A percentile compares a stretch with the other conserved stretches of the same genome.
phyloP scores from a whole-genome alignment of 2,797 vertebrate species.

The Petrocephalus sullivani region DNA sequence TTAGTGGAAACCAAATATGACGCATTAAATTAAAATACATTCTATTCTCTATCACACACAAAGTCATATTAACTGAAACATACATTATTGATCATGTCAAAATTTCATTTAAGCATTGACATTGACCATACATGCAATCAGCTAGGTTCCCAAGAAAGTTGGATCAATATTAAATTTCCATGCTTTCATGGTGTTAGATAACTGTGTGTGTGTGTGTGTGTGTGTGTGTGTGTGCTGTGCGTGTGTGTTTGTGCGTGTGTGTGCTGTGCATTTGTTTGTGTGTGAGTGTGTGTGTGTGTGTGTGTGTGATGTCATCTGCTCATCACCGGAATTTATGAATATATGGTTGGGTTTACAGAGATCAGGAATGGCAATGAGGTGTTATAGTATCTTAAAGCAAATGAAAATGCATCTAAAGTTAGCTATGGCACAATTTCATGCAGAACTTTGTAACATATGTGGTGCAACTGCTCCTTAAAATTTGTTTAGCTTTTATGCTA shows the following conservation, averaged over 20 bases:
- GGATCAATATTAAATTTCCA: background rate
- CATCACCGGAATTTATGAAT: constrained; percentile 10
- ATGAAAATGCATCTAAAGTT: background rate
- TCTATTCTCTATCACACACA: background rate
- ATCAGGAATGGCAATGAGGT: background rate
- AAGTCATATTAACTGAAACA: background rate
- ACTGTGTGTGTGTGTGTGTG: background rate
- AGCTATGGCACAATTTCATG: background rate
- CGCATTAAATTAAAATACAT: background rate
- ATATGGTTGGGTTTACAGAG: background rate
- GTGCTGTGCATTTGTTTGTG: background rate
- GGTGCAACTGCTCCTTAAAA: background rate
- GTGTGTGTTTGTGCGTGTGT: background rate
- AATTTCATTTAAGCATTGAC: background rate
- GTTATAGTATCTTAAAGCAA: background rate
- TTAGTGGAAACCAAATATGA: background rate
- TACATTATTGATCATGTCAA: background rate
- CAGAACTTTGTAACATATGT: background rate
- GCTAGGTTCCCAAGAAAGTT: background rate
- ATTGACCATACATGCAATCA: background rate
- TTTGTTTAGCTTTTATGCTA: background rate
- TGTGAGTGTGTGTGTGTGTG: background rate
- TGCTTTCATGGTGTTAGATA: background rate
- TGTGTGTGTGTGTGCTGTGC: background rate
- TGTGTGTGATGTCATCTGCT: constrained; percentile 17